A percentile compares a stretch with the other conserved stretches of the same genome.
Conservation (phyloP, 2,888 invertebrate species). For the Caenorhabditis imperialis region DNA sequence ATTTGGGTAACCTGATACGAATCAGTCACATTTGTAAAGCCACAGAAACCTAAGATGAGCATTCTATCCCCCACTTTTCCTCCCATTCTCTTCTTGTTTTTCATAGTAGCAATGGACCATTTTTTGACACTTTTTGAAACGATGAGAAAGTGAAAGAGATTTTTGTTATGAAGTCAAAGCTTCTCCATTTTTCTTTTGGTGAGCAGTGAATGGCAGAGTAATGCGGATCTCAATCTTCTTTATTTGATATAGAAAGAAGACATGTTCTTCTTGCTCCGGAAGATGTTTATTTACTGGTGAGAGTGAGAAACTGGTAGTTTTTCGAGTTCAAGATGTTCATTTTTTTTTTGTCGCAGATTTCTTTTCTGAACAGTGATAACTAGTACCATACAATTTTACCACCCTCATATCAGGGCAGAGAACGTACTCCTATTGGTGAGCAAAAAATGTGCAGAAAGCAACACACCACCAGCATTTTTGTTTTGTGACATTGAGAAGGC, state of each 20-base stretch:
- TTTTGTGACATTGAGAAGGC: conserved; percentile 53
- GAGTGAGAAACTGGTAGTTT: too few species aligned
- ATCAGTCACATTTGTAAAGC: conserved; percentile 59
- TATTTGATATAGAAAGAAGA: conserved; percentile 40
- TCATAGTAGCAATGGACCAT: too few species aligned
- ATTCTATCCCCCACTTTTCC: conserved; percentile 15
- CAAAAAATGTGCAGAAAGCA: conserved; percentile 20
- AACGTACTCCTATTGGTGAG: too few species aligned
- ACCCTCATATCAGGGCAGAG: too few species aligned
- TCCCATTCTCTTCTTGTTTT: too few species aligned
- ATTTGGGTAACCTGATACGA: conserved; percentile 48
- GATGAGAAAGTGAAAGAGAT: conserved; percentile 43
- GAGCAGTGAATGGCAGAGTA: conserved; percentile 49
- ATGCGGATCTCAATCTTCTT: conserved; percentile 53
- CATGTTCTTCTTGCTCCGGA: not conserved
- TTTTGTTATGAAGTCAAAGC: conserved; percentile 39
- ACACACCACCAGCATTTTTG: conserved; percentile 48
- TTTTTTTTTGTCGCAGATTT: not conserved
- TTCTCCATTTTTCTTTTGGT: conserved; percentile 20
- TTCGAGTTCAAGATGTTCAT: too few species aligned
- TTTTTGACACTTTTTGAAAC: too few species aligned
- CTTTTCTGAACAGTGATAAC: not conserved
- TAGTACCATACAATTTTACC: too few species aligned
- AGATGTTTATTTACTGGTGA: too few species aligned
- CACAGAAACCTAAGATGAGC: conserved; percentile 52